phyloP scores from a whole-genome alignment of 2,888 invertebrate species.

The Leptopilina syphax region DNA sequence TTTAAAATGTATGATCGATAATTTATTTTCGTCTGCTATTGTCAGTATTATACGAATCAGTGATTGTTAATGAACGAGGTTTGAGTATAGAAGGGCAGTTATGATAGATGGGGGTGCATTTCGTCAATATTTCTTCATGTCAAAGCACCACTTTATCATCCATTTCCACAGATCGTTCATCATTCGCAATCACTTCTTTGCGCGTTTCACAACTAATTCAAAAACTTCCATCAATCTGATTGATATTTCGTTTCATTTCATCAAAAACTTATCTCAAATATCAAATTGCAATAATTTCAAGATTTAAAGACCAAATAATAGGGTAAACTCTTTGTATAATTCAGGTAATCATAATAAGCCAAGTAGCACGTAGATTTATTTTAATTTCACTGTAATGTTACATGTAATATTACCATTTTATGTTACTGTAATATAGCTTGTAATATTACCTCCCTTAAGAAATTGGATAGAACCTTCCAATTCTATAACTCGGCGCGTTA shows the following conservation, averaged over 20 bases:
- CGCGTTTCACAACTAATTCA: conserved; percentile 65
- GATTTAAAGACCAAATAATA: not conserved
- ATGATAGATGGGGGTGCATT: conserved; percentile 69
- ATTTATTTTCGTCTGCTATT: conserved; percentile 49
- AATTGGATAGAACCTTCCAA: no score
- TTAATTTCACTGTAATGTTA: no score
- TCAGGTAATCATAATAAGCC: no score
- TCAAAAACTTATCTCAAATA: conserved; percentile 12
- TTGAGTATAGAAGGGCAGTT: conserved; percentile 52
- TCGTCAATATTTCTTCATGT: conserved; percentile 69
- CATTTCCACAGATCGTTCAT: conserved; percentile 68
- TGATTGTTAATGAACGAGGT: conserved; percentile 60
- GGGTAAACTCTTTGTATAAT: no score
- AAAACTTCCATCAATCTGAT: conserved; percentile 57
- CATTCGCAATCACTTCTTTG: conserved; percentile 73
- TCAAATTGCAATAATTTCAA: not conserved
- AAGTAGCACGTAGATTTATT: no score
- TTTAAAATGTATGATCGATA: no score
- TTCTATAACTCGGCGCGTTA: no score
- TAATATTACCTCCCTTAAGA: no score
- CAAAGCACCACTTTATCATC: conserved; percentile 71
- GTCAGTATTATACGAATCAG: conserved; percentile 60
- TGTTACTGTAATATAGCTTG: no score
- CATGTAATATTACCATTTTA: no score
- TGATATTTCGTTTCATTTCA: conserved; percentile 28